These are phyloP conservation scores for Thamnophis elegans DNA, from an alignment of 2,797 vertebrate genomes.

Conservation along the genomic window DNA sequence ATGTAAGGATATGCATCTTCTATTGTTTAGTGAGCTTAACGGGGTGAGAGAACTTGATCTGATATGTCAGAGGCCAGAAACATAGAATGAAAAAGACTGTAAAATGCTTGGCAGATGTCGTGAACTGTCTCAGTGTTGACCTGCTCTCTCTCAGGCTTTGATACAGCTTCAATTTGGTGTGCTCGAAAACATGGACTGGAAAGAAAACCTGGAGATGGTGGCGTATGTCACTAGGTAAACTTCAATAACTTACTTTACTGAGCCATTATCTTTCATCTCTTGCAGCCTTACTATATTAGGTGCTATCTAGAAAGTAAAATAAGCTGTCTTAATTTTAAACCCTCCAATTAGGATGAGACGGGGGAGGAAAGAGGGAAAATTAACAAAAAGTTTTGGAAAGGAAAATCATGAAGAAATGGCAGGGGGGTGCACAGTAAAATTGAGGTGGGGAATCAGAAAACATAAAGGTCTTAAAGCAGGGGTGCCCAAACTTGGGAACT, in stretches of 20 bases:
- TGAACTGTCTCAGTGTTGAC: background rate
- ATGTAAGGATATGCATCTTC: background rate
- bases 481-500: too few species aligned
- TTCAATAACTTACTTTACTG: background rate
- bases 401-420: background rate
- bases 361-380: background rate
- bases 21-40: background rate
- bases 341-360: background rate
- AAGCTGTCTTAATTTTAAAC: background rate
- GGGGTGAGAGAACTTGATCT: background rate
- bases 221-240: constrained; percentile 53
- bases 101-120: background rate
- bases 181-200: constrained; percentile 46
- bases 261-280: background rate
- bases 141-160: constrained; percentile 24
- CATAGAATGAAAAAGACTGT: background rate
- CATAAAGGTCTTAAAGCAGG: background rate
- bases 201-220: background rate
- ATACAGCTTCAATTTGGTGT: constrained; percentile 53
- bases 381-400: background rate
- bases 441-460: background rate
- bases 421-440: background rate
- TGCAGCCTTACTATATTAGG: background rate
- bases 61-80: background rate
- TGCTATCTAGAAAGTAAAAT: background rate